Percentiles rank a stretch among this genome's conserved stretches.
Conservation (phyloP, 1,140 invertebrate genomes). For the Pseudomyrmex dendroicus region DNA sequence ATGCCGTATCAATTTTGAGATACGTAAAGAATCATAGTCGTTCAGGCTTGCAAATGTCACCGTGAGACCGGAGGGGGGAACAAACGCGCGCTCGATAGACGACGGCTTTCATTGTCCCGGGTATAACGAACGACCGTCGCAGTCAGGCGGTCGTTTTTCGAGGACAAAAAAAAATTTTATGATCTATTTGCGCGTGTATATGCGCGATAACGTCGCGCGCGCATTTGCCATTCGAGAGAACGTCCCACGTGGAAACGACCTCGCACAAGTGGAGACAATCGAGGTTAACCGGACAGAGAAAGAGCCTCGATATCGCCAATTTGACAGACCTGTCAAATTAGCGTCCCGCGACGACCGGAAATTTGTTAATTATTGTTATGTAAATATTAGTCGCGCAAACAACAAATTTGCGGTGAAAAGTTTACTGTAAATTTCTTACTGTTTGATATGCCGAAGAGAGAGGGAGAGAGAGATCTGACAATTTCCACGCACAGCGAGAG, state of each 20-base stretch:
- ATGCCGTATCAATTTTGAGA: slow-evolving; percentile 31
- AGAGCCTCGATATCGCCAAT: neutral
- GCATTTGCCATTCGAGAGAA: neutral
- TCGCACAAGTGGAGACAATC: slow-evolving; percentile 4
- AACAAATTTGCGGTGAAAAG: too few species aligned
- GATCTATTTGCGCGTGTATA: slow-evolving; percentile 47
- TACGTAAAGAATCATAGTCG: slow-evolving; percentile 32
- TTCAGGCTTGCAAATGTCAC: slow-evolving; percentile 48
- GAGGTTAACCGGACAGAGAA: neutral
- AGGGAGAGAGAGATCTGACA: too few species aligned
- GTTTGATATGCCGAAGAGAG: too few species aligned
- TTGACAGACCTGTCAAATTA: neutral
- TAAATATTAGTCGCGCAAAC: neutral
- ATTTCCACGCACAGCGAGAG: neutral
- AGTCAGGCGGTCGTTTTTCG: slow-evolving; percentile 30
- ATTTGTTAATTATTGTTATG: neutral
- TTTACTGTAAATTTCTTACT: too few species aligned
- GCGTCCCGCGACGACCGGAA: neutral
- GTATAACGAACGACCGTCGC: slow-evolving; percentile 49
- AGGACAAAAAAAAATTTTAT: slow-evolving; percentile 42
- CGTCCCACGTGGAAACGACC: slow-evolving; percentile 34
- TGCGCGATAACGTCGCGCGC: slow-evolving; percentile 1
- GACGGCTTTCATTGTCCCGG: slow-evolving; percentile 48
- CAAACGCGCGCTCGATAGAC: slow-evolving; percentile 30
- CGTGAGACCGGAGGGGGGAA: neutral